Evolutionary conservation across 30 jellyfish, hydroid and myxozoan genomes (phyloP).

Genomic region (Turritopsis rubra): DNA sequence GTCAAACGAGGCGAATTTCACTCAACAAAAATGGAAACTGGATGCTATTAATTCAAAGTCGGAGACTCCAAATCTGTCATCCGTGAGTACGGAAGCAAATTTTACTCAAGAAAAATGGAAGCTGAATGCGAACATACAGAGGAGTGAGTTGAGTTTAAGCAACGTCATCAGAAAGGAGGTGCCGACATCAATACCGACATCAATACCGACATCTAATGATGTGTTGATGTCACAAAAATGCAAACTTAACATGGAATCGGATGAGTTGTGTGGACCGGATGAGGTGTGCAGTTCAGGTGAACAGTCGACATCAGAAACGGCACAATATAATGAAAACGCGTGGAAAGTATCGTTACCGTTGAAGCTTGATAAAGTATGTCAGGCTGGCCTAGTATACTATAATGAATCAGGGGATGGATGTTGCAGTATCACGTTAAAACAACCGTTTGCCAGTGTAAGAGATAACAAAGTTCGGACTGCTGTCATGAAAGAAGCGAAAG

Average conservation of each 20-base stretch:
- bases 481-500: conserved; percentile 40
- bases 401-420: not conserved
- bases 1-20: not conserved
- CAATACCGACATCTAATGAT: not conserved
- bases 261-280: too few relatives aligned
- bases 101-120: not conserved
- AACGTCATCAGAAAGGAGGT: not conserved
- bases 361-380: not conserved
- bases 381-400: not conserved
- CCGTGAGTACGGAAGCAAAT: not conserved
- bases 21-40: not conserved
- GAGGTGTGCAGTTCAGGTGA: too few relatives aligned
- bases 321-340: not conserved
- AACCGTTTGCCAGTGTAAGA: not conserved
- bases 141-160: not conserved
- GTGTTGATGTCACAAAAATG: not conserved
- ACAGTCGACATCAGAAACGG: too few relatives aligned
- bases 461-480: not conserved
- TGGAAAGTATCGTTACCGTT: not conserved
- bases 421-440: not conserved
- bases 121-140: not conserved
- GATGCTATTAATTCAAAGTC: not conserved
- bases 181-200: not conserved
- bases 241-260: too few relatives aligned
- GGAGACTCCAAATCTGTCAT: not conserved